Base-by-base conservation (phyloP, 2,888 invertebrate genomes). In the Diarsia rubi region DNA sequence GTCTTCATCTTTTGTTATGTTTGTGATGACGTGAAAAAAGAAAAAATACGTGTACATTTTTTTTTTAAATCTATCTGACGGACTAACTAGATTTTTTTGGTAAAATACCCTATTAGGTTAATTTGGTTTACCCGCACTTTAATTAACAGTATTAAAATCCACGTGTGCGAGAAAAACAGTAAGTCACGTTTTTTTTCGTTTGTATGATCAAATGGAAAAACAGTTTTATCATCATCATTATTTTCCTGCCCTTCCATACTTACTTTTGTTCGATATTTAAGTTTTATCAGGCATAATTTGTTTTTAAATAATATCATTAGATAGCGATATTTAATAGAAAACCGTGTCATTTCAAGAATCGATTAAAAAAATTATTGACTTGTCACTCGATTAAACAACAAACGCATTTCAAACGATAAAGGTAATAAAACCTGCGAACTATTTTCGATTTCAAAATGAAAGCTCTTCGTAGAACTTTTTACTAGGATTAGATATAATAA, bases 401-500 rank as follows among this genome's bases (percentile, higher is more conserved):
- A 31, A 42, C 72, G 54, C 57, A 64, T 81, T 75, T 67, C 19
- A 60, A 72, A 81, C 42, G 27, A 64, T 68, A 81, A 79, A 65
- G 57, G n/a, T 82, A 69, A 74, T 78, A 75, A 77, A 63, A 71
- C 47, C 64, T n/a, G 52, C 66, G 44, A 72, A 79, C 86, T 76
- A 73, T 83, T 86, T 79, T 83, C 60, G 49, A 77, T 75, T 76
- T 57, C 60, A 65, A 73, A 85, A 79, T 83, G 76, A 73, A 79
- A 78, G 68, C 62, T 78, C 67, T 73, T 69, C 63, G 52, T 64
- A 59, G 24, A 82, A 74, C 45, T 69, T 75, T 60, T 63, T 59
- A 54, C 65, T 74, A 62, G 60, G n/a, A 78, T 73, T 77, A 65
- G 54, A 74, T 79, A 75, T 79, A 79, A 79, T 82, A 77, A 81